These are phyloP conservation scores for Tetragonisca angustula DNA, from an alignment of 2,888 invertebrate genomes.

Conservation along the genomic window DNA sequence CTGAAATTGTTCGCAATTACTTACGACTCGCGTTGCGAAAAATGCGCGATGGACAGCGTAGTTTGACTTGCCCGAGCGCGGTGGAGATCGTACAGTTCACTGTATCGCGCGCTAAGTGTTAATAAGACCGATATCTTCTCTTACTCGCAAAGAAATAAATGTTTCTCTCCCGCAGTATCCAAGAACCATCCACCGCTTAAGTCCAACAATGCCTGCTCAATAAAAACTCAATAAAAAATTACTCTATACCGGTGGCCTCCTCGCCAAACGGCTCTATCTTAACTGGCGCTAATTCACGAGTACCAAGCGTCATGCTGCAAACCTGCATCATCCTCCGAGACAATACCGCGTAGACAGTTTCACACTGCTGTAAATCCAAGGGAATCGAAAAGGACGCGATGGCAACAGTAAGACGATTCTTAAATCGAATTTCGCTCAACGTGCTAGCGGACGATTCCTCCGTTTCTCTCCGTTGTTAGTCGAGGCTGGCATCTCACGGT, in stretches of 20 bases:
- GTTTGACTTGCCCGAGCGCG: too few relatives aligned
- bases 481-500: neutral
- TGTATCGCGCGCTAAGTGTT: too few relatives aligned
- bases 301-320: too few relatives aligned
- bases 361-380: neutral
- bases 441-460: neutral
- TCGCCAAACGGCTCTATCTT: neutral
- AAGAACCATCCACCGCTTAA: too few relatives aligned
- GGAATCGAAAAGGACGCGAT: neutral
- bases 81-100: too few relatives aligned
- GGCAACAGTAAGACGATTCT: neutral
- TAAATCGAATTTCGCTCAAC: constrained; percentile 14
- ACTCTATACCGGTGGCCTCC: constrained; percentile 1
- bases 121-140: too few relatives aligned
- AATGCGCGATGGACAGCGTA: too few relatives aligned
- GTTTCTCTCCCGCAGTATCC: too few relatives aligned
- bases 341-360: neutral
- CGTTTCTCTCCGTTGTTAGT: constrained; percentile 5
- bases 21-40: too few relatives aligned
- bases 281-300: neutral
- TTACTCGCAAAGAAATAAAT: too few relatives aligned
- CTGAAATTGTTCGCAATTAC: too few relatives aligned
- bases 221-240: neutral
- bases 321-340: neutral
- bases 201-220: too few relatives aligned